Percentiles rank a stretch among this genome's conserved stretches.
Evolutionary conservation across 2,888 invertebrate species (phyloP).

Genomic region (Selenia dentaria): DNA sequence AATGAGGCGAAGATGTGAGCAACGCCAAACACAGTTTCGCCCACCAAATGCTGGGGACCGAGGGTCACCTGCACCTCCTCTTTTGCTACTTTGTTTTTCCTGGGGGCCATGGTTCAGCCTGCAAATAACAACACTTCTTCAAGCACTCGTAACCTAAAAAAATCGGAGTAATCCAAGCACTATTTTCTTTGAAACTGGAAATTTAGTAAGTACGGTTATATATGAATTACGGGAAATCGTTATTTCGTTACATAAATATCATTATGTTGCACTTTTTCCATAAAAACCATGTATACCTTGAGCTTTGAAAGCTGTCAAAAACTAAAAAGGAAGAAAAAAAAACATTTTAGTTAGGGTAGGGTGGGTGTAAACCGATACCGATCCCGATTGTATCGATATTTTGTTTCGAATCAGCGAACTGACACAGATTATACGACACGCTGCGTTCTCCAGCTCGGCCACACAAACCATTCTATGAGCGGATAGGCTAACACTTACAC

Average conservation of each 20-base stretch:
- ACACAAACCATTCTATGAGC: no score
- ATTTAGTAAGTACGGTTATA: slow-evolving; percentile 20
- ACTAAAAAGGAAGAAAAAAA: slow-evolving; percentile 65
- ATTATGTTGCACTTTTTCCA: slow-evolving; percentile 43
- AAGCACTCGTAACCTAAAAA: slow-evolving; percentile 72
- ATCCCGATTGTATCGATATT: no score
- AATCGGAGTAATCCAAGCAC: slow-evolving; percentile 65
- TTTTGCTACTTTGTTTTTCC: slow-evolving; percentile 98
- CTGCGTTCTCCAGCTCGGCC: no score
- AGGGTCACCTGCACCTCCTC: slow-evolving; percentile 98
- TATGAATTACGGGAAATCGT: slow-evolving; percentile 25
- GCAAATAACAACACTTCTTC: slow-evolving; percentile 73
- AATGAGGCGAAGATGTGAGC: slow-evolving; percentile 99
- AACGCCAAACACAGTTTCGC: slow-evolving; percentile 99
- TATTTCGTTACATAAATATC: slow-evolving; percentile 48
- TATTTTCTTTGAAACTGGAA: slow-evolving; percentile 30
- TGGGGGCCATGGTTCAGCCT: slow-evolving; percentile 94
- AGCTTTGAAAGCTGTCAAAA: slow-evolving; percentile 81
- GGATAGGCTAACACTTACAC: no score
- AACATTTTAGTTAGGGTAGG: no score
- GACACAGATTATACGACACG: no score
- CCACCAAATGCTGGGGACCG: slow-evolving; percentile 98
- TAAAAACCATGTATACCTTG: slow-evolving; percentile 66
- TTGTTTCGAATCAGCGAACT: no score
- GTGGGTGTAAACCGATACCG: no score